These are phyloP conservation scores for Drosophila tropicalis DNA, from an alignment of 1,140 invertebrate genomes.

Conservation along the genomic window DNA sequence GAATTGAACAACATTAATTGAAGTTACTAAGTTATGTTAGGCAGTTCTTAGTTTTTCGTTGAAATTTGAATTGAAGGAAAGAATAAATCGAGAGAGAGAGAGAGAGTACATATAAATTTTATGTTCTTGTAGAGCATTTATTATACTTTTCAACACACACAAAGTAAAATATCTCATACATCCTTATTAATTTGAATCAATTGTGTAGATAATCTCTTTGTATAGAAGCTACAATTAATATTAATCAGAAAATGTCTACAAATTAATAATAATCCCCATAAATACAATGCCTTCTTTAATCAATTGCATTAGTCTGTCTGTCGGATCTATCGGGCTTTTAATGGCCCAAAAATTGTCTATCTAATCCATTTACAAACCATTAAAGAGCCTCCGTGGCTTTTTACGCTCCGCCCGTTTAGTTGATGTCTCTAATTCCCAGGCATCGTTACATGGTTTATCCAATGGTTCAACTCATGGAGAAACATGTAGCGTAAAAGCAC, in stretches of 20 bases:
- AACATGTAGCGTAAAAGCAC: conserved; percentile 27
- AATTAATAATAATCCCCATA: background rate
- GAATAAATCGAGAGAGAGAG: no score
- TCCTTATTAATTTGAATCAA: no score
- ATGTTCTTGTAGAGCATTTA: no score
- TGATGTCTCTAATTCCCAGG: conserved; percentile 59
- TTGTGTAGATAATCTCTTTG: no score
- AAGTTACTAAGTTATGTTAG: no score
- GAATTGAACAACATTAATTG: no score
- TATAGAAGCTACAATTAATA: background rate
- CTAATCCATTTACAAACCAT: conserved; percentile 12
- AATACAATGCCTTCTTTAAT: background rate
- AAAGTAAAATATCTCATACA: no score
- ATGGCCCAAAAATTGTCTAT: conserved; percentile 28
- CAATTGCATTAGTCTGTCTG: conserved; percentile 19
- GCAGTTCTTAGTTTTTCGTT: no score
- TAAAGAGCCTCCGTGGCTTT: conserved; percentile 23
- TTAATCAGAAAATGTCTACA: background rate
- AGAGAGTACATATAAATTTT: no score
- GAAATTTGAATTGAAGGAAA: no score
- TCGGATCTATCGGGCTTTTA: background rate
- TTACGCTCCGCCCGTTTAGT: conserved; percentile 59
- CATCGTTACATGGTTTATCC: conserved; percentile 38
- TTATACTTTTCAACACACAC: no score
- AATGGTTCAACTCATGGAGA: conserved; percentile 27